These are phyloP conservation scores for Columba livia DNA, from an alignment of 2,113 vertebrate species.

Conservation along the genomic window DNA sequence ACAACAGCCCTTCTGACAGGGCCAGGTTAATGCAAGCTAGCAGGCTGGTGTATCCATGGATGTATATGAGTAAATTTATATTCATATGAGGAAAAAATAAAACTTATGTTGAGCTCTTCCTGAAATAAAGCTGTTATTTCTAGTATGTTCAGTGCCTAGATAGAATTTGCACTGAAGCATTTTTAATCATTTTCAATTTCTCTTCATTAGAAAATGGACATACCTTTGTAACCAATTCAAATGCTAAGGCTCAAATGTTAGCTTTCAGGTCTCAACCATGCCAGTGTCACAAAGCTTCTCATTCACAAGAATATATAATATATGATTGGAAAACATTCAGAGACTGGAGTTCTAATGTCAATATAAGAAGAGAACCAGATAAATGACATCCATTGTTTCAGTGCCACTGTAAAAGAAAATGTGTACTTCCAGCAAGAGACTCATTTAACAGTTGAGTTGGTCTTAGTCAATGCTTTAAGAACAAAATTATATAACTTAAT, in stretches of 20 bases:
- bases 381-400: not conserved
- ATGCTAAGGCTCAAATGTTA: not conserved
- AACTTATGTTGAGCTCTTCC: not conserved
- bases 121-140: not conserved
- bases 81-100: not conserved
- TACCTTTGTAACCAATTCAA: not conserved
- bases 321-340: not conserved
- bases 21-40: not conserved
- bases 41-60: not conserved
- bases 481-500: not conserved
- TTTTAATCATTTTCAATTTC: not conserved
- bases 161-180: not conserved
- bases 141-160: not conserved
- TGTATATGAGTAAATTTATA: not conserved
- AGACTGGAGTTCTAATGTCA: not conserved
- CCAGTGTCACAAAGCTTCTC: not conserved
- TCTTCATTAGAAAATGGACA: not conserved
- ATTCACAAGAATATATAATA: not conserved
- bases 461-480: not conserved
- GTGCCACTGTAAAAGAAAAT: not conserved
- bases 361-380: not conserved
- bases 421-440: not conserved
- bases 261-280: not conserved
- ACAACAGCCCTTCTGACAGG: not conserved
- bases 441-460: not conserved